Percentiles rank a stretch among this genome's conserved stretches.
Evolutionary conservation across 2,113 vertebrate species (phyloP).

Genomic region (Rhinogobius similis): DNA sequence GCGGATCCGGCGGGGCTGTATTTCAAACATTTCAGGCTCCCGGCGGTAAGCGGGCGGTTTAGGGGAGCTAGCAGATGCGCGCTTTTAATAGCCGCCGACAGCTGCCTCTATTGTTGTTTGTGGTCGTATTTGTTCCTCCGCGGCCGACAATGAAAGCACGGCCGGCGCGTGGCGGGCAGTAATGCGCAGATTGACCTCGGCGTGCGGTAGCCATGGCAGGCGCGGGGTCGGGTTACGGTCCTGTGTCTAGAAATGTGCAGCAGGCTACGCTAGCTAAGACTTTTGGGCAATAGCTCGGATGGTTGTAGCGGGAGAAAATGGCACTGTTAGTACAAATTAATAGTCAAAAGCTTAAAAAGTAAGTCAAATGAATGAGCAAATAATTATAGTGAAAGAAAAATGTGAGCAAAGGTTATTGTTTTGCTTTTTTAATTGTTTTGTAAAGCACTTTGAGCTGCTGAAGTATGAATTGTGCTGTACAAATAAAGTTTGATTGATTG

Average conservation of each 20-base stretch:
- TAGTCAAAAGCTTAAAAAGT: no score
- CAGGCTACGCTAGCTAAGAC: background rate
- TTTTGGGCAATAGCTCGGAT: no score
- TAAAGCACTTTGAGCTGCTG: no score
- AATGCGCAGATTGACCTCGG: conserved; percentile 81
- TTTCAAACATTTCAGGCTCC: conserved; percentile 34
- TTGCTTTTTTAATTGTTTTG: no score
- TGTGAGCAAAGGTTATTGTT: no score
- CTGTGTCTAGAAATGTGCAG: conserved; percentile 41
- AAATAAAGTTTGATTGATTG: no score
- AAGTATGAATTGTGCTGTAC: no score
- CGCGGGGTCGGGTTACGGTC: conserved; percentile 72
- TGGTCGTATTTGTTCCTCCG: conserved; percentile 46
- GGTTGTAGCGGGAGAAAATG: no score
- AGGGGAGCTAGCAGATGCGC: conserved; percentile 80
- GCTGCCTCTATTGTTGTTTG: conserved; percentile 83
- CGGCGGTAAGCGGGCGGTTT: conserved; percentile 75
- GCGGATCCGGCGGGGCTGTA: conserved; percentile 68
- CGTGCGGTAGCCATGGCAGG: conserved; percentile 65
- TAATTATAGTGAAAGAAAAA: no score
- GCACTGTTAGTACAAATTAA: no score
- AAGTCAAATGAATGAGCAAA: no score
- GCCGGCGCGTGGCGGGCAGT: conserved; percentile 81
- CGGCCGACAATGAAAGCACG: conserved; percentile 70
- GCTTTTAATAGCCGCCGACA: conserved; percentile 78